Evolutionary conservation across 2,113 vertebrate genomes (phyloP).

Genomic region (Tachysurus fulvidraco): DNA sequence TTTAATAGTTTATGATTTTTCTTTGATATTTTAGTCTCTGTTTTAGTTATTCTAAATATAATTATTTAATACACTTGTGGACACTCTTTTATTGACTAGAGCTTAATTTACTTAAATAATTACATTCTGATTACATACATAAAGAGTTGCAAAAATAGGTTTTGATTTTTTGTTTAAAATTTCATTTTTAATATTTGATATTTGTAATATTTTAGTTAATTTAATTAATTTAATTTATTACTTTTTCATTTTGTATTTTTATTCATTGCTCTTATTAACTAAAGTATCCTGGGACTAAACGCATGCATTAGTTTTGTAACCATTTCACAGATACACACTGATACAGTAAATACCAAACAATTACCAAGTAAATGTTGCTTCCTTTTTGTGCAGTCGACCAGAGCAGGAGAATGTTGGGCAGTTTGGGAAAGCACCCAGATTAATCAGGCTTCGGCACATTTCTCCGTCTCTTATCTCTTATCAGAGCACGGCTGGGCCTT

Average conservation of each 20-base stretch:
- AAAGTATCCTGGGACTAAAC: not conserved
- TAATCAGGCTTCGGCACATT: constrained; percentile 52
- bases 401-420: constrained; percentile 39
- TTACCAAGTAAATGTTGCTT: constrained; percentile 48
- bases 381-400: constrained; percentile 37
- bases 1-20: too few species aligned
- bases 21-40: not conserved
- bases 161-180: not conserved
- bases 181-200: not conserved
- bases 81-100: not conserved
- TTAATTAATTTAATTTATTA: not conserved
- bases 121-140: not conserved
- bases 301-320: constrained; percentile 37
- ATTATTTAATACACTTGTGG: not conserved
- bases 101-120: not conserved
- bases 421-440: constrained; percentile 37
- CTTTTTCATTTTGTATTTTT: not conserved
- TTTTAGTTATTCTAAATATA: not conserved
- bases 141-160: not conserved
- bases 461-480: constrained; percentile 53
- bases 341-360: constrained; percentile 39
- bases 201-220: not conserved
- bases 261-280: not conserved
- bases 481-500: constrained; percentile 47
- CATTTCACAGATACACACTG: constrained; percentile 45